These are phyloP conservation scores for Centropyge bicolor DNA, from an alignment of 2,797 vertebrate species.

Conservation along the genomic window DNA sequence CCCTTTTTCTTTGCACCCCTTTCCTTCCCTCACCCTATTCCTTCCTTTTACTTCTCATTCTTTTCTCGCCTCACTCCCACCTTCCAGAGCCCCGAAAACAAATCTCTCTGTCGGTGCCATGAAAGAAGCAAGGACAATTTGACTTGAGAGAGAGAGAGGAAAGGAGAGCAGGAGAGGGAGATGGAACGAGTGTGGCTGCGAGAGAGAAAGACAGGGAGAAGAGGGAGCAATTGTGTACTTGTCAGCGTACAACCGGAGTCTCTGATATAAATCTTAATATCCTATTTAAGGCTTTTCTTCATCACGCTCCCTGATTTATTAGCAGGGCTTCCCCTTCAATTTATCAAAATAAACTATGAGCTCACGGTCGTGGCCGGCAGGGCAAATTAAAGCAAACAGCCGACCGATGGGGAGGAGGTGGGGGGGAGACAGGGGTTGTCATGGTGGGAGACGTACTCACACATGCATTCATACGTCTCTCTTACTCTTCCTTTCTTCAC, in stretches of 20 bases:
- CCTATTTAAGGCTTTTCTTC: constrained; percentile 85
- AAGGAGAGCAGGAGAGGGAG: constrained; percentile 13
- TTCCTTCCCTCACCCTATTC: constrained; percentile 16
- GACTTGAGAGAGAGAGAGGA: constrained; percentile 54
- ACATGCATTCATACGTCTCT: constrained; percentile 21
- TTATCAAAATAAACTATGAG: constrained; percentile 83
- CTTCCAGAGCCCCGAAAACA: constrained; percentile 65
- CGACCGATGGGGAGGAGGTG: constrained; percentile 1
- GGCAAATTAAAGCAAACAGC: constrained; percentile 79
- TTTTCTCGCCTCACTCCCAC: constrained; percentile 37
- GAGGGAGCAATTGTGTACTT: constrained; percentile 79
- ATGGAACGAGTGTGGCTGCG: constrained; percentile 41
- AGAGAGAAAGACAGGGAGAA: constrained; percentile 59
- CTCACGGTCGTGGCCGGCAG: constrained; percentile 39
- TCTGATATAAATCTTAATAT: constrained; percentile 87
- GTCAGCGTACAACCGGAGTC: constrained; percentile 72
- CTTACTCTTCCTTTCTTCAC: constrained; percentile 29
- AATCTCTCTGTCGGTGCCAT: constrained; percentile 54
- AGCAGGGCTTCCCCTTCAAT: constrained; percentile 75
- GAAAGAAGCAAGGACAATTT: constrained; percentile 69
- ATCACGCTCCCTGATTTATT: constrained; percentile 83
- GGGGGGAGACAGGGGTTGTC: background rate
- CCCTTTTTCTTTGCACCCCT: background rate
- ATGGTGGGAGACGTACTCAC: background rate
- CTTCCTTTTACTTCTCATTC: constrained; percentile 33